Evolutionary conservation across 2,113 vertebrate species (phyloP), one percentile per base, ranked within the genome.

Genomic region (Tachysurus fulvidraco): DNA sequence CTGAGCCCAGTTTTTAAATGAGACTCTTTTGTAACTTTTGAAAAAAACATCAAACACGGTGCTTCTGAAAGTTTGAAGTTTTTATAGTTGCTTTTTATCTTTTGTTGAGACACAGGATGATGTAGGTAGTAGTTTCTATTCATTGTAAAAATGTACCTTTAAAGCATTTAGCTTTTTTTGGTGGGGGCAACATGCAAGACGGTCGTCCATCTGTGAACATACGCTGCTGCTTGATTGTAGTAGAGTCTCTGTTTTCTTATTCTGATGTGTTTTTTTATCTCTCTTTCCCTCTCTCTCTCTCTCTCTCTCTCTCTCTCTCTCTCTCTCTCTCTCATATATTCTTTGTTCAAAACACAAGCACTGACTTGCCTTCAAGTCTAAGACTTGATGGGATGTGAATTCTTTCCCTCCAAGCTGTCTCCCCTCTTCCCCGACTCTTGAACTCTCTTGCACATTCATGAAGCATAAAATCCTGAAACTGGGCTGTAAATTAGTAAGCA

Each of bases 31-130:
- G 65, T 67, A 77, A 73, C 74, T 65, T 86, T 83, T 55, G 74
- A 23, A n/a, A 60, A 60, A 83, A 71, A 76, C 85, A 85, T 89
- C 57, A 85, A 87, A 85, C 62, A 64, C 77, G 36, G 57, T 21
- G 30, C 80, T n/a, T 85, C 69, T 78, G 65, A 89, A 85, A 78
- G n/a, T 54, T 64, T 25, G 50, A 89, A 64, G 80, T 86, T 86
- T 87, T 89, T 83, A 85, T 87, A 69, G 85, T n/a, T 50, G 25
- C 64, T 60, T 84, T 83, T 81, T 69, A 64, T 67, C 83, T 77
- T 69, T 79, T 25, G 46, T 62, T 83, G 28, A 83, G 84, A 86
- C 36, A 87, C 74, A 69, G 21, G 19, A 76, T 76, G 57, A n/a
- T 46, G 77, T 83, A 79, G 59, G 30, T 67, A 55, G 60, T 87